phyloP scores from a whole-genome alignment of 1,140 invertebrate genomes.

The Drosophila pallidifrons region DNA sequence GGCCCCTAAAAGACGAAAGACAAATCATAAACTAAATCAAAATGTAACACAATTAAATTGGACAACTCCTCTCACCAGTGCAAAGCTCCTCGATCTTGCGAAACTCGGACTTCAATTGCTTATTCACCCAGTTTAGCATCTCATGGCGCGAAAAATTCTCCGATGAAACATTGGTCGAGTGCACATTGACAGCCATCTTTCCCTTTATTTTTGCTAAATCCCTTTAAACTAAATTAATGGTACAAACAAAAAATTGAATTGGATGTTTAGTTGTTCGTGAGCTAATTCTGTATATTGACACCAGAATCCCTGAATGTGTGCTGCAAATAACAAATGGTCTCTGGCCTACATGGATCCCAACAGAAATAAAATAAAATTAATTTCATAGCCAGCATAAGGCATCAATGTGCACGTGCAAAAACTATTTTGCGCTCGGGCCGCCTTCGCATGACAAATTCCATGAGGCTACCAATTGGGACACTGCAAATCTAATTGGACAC shows the following conservation, averaged over 20 bases:
- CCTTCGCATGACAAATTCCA: too few relatives aligned
- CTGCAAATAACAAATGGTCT: too few relatives aligned
- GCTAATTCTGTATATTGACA: conserved; percentile 1
- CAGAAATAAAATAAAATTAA: too few relatives aligned
- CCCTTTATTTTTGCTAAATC: background rate
- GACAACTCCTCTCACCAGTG: conserved; percentile 21
- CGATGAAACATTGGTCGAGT: conserved; percentile 29
- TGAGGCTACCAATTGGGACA: too few relatives aligned
- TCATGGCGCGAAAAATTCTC: conserved; percentile 35
- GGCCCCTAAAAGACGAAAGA: conserved; percentile 85
- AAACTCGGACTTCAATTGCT: conserved; percentile 21
- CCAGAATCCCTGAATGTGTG: too few relatives aligned
- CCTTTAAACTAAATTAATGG: background rate
- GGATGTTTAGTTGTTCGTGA: background rate
- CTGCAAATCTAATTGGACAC: background rate
- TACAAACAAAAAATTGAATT: background rate
- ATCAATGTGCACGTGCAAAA: too few relatives aligned
- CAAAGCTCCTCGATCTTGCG: conserved; percentile 40
- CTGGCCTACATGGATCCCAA: too few relatives aligned
- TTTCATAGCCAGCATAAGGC: too few relatives aligned
- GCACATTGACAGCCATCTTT: conserved; percentile 38
- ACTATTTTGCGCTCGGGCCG: too few relatives aligned
- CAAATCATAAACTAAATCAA: too few relatives aligned
- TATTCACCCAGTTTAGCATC: conserved; percentile 42
- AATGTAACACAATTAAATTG: background rate